These are phyloP conservation scores for Arctopsyche grandis DNA, from an alignment of 1,140 invertebrate species.

Conservation along the genomic window DNA sequence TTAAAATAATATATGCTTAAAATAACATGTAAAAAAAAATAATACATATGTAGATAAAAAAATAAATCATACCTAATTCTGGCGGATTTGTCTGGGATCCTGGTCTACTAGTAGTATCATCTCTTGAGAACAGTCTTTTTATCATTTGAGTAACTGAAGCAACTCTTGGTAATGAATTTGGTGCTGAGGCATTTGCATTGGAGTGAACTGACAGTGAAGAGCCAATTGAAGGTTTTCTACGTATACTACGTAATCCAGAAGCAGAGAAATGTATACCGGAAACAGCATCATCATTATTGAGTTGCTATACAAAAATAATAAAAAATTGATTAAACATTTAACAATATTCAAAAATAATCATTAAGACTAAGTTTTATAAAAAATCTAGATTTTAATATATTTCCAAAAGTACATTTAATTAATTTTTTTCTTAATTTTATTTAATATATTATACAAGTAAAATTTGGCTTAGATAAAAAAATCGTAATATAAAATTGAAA, in stretches of 20 bases:
- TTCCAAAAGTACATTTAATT: too few species aligned
- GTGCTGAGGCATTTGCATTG: constrained; percentile 61
- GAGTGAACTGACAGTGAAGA: constrained; percentile 65
- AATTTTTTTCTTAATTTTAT: too few species aligned
- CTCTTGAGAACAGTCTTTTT: constrained; percentile 78
- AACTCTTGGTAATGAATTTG: constrained; percentile 74
- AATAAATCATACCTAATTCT: constrained; percentile 53
- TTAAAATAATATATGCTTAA: background rate
- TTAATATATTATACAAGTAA: too few species aligned
- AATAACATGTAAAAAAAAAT: background rate
- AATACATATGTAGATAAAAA: constrained; percentile 13
- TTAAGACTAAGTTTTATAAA: too few species aligned
- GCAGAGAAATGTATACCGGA: constrained; percentile 80
- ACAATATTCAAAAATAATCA: background rate
- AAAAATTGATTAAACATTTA: background rate
- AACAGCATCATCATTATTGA: constrained; percentile 72
- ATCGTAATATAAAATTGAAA: too few species aligned
- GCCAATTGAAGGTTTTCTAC: constrained; percentile 64
- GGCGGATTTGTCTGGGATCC: constrained; percentile 60
- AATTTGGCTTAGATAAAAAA: too few species aligned
- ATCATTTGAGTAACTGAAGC: constrained; percentile 80
- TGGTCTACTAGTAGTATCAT: constrained; percentile 65
- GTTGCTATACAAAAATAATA: constrained; percentile 57
- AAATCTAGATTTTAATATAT: too few species aligned
- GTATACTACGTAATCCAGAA: constrained; percentile 66